Evolutionary conservation across 1,140 invertebrate genomes (phyloP).

Genomic region (Luehdorfia chinensis): DNA sequence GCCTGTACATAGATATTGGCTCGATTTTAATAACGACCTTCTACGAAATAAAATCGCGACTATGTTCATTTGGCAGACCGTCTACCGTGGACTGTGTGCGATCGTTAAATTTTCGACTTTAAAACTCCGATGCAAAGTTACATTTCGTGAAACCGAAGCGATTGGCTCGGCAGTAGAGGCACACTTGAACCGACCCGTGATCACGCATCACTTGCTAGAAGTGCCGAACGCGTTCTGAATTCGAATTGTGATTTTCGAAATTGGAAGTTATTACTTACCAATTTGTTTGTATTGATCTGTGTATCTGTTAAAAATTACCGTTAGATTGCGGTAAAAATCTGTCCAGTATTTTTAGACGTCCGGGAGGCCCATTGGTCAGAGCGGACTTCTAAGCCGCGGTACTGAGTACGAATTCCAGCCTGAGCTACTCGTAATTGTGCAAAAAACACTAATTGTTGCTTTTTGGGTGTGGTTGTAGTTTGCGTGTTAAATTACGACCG

Average conservation of each 20-base stretch:
- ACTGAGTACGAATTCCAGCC: too few relatives aligned
- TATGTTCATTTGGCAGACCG: conserved; percentile 64
- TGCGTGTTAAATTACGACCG: too few relatives aligned
- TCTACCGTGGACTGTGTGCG: conserved; percentile 31
- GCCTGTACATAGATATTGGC: conserved; percentile 61
- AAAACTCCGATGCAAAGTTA: conserved; percentile 18
- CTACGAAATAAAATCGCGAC: conserved; percentile 60
- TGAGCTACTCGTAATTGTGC: too few relatives aligned
- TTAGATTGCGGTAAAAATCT: background rate
- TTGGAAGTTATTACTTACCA: conserved; percentile 26
- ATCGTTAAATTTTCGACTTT: conserved; percentile 20
- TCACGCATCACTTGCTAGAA: conserved; percentile 65
- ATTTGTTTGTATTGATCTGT: conserved; percentile 6
- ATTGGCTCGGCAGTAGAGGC: conserved; percentile 35
- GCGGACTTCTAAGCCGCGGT: background rate
- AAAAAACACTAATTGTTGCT: too few relatives aligned
- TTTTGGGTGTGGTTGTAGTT: too few relatives aligned
- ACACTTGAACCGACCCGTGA: conserved; percentile 59
- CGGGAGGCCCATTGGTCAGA: too few relatives aligned
- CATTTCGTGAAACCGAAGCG: conserved; percentile 19
- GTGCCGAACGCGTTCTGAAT: conserved; percentile 46
- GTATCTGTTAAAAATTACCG: background rate
- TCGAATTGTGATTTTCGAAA: conserved; percentile 42
- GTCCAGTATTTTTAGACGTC: too few relatives aligned
- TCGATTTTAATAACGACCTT: conserved; percentile 57